Percentiles rank a stretch among this genome's conserved stretches.
phyloP scores from a whole-genome alignment of 2,113 vertebrate genomes.

The Phaetusa simplex region DNA sequence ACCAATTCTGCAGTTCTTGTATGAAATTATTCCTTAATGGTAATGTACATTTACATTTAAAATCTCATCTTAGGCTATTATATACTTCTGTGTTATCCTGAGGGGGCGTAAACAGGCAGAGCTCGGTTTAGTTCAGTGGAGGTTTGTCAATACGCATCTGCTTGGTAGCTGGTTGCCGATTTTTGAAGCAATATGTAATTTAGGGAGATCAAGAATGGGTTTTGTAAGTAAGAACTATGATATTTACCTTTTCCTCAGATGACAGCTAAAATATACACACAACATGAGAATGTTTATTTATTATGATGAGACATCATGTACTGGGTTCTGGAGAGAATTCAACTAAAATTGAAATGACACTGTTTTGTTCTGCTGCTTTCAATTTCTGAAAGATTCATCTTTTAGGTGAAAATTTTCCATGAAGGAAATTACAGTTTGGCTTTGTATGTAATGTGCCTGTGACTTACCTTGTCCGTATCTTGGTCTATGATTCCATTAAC shows the following conservation, averaged over 20 bases:
- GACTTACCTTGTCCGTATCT: neutral
- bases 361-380: neutral
- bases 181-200: neutral
- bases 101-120: neutral
- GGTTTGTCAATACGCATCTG: neutral
- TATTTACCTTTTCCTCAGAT: slow-evolving; percentile 3
- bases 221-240: neutral
- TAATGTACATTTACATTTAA: slow-evolving; percentile 43
- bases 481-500: neutral
- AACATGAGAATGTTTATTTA: slow-evolving; percentile 20
- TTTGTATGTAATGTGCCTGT: neutral
- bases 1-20: neutral
- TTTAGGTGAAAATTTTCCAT: neutral
- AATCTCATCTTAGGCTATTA: slow-evolving; percentile 19
- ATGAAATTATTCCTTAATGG: slow-evolving; percentile 14
- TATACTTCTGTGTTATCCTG: neutral
- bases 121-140: neutral
- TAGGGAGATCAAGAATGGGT: neutral
- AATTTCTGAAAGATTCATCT: neutral
- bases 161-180: neutral
- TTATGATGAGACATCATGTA: neutral
- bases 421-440: neutral
- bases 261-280: slow-evolving; percentile 16
- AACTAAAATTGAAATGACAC: slow-evolving; percentile 11
- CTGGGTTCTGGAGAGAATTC: neutral